Evolutionary conservation across 2,888 invertebrate genomes (phyloP).

Genomic region (Xylota sylvarum): DNA sequence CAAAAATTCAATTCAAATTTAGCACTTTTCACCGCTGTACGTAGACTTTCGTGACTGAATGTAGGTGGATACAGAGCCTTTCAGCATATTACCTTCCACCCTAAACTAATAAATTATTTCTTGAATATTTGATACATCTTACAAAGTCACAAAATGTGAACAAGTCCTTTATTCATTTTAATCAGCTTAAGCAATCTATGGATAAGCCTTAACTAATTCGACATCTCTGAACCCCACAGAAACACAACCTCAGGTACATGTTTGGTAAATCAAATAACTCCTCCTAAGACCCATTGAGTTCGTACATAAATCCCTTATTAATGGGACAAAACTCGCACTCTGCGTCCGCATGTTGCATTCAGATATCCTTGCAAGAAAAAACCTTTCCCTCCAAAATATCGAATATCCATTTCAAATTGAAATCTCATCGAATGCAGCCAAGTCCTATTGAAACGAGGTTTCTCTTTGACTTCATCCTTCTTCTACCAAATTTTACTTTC

Average conservation of each 20-base stretch:
- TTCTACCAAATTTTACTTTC: not conserved
- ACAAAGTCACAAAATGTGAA: not conserved
- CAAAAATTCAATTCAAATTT: too few relatives aligned
- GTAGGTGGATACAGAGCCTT: too few relatives aligned
- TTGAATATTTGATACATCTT: not conserved
- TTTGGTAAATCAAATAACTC: constrained; percentile 8
- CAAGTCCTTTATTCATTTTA: not conserved
- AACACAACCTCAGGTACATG: not conserved
- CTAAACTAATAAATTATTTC: not conserved
- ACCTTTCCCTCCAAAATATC: not conserved
- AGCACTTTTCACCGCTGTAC: too few relatives aligned
- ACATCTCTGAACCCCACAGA: not conserved
- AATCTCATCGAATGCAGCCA: not conserved
- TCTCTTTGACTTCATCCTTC: not conserved
- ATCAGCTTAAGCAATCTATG: not conserved
- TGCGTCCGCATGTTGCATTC: not conserved
- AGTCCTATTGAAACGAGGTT: constrained; percentile 16
- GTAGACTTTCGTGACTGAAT: too few relatives aligned
- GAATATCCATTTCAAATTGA: not conserved
- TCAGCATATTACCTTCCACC: too few relatives aligned
- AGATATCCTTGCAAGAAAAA: not conserved
- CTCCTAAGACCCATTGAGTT: not conserved
- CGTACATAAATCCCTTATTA: constrained; percentile 12
- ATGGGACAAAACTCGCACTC: not conserved
- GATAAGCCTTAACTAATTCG: not conserved